phyloP scores from a whole-genome alignment of 1,140 invertebrate genomes.

The Ceratosolen fusciceps region DNA sequence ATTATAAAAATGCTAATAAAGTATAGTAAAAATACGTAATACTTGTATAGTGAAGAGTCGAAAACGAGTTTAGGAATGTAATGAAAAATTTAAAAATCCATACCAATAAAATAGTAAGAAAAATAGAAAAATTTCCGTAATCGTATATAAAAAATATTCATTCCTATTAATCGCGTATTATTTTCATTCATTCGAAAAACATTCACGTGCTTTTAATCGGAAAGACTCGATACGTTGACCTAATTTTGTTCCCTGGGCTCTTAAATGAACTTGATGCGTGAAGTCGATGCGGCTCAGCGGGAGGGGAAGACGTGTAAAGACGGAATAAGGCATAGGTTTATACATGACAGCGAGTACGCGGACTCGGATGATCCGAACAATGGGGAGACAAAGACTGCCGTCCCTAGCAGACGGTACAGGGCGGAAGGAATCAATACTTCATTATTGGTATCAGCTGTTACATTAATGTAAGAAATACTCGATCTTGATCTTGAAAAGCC shows the following conservation, averaged over 20 bases:
- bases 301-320: constrained; percentile 9
- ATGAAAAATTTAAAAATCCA: too few relatives aligned
- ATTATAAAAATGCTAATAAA: too few relatives aligned
- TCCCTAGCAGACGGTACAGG: too few relatives aligned
- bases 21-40: too few relatives aligned
- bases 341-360: not conserved
- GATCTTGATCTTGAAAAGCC: not conserved
- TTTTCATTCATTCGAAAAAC: not conserved
- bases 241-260: not conserved
- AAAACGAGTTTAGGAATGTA: too few relatives aligned
- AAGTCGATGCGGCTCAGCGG: not conserved
- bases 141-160: too few relatives aligned
- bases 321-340: not conserved
- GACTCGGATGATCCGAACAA: not conserved
- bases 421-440: constrained; percentile 19
- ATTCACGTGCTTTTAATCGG: too few relatives aligned
- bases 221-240: not conserved
- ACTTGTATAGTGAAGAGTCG: too few relatives aligned
- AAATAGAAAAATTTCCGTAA: too few relatives aligned
- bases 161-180: too few relatives aligned
- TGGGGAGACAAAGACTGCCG: too few relatives aligned
- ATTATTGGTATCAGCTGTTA: constrained; percentile 28
- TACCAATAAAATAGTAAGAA: too few relatives aligned
- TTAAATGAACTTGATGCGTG: not conserved
- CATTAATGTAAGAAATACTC: not conserved